Percentiles rank a stretch among this genome's conserved stretches.
Evolutionary conservation across 2,888 invertebrate species (phyloP).

Genomic region (Pammene aurita): DNA sequence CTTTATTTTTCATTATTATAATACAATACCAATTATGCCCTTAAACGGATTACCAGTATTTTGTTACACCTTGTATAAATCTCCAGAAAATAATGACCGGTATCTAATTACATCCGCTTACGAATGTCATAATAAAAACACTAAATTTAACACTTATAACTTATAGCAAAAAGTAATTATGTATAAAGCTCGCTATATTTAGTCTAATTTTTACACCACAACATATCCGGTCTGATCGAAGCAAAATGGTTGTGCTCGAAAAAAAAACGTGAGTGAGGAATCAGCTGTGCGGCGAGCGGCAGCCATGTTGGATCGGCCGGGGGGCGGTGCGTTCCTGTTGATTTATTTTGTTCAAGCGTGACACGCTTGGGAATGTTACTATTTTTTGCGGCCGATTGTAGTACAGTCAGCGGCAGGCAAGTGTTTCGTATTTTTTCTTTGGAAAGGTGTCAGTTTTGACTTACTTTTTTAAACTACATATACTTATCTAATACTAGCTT

Average conservation of each 20-base stretch:
- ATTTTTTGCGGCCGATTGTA: slow-evolving; percentile 62
- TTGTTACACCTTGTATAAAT: no score
- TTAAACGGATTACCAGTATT: no score
- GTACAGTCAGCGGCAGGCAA: slow-evolving; percentile 48
- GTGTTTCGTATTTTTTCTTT: not conserved
- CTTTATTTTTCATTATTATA: no score
- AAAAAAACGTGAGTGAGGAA: slow-evolving; percentile 51
- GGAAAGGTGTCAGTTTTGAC: not conserved
- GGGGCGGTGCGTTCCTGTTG: slow-evolving; percentile 66
- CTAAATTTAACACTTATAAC: slow-evolving; percentile 37
- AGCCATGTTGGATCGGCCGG: slow-evolving; percentile 74
- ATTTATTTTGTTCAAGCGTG: slow-evolving; percentile 68
- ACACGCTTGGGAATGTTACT: slow-evolving; percentile 54
- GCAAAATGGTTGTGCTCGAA: slow-evolving; percentile 66
- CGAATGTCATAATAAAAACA: not conserved
- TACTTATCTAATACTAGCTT: no score
- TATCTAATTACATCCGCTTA: slow-evolving; percentile 8
- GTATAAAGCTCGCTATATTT: slow-evolving; percentile 43
- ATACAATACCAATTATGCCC: no score
- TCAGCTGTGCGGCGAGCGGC: slow-evolving; percentile 66
- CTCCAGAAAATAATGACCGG: not conserved
- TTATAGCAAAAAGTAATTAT: slow-evolving; percentile 43
- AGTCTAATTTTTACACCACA: slow-evolving; percentile 31
- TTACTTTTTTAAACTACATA: not conserved
- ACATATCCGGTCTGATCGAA: slow-evolving; percentile 38